phyloP scores from a whole-genome alignment of 2,888 invertebrate species.

The Volucella inanis region DNA sequence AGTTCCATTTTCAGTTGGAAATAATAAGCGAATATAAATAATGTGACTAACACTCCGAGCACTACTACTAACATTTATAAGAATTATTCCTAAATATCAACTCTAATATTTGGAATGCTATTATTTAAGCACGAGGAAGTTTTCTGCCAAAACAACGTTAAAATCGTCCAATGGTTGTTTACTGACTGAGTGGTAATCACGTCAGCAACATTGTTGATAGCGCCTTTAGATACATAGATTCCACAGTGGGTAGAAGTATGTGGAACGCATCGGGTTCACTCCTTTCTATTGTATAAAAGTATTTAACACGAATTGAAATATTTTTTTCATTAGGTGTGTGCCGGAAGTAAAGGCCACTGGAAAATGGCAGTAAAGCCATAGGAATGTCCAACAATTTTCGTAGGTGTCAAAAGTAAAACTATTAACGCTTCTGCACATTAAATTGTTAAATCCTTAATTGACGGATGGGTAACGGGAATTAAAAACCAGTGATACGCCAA shows the following conservation, averaged over 20 bases:
- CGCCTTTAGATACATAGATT: not conserved
- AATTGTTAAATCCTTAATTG: no score
- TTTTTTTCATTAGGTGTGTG: no score
- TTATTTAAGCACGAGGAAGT: not conserved
- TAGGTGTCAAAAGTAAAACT: no score
- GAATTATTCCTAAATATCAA: not conserved
- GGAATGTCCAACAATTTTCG: no score
- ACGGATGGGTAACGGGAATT: no score
- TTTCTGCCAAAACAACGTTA: constrained; percentile 2
- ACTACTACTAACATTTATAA: constrained; percentile 51
- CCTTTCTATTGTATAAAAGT: no score
- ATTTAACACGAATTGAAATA: no score
- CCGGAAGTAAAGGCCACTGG: no score
- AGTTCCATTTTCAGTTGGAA: constrained; percentile 59
- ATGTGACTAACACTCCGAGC: constrained; percentile 50
- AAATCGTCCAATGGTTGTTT: constrained; percentile 9
- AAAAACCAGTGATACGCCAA: no score
- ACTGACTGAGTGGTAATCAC: constrained; percentile 19
- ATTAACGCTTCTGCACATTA: no score
- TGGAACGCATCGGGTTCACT: no score
- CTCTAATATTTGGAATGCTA: not conserved
- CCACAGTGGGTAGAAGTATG: not conserved
- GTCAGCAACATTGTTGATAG: constrained; percentile 38
- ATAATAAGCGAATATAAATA: constrained; percentile 54
- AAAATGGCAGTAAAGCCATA: no score